phyloP scores from a whole-genome alignment of 2,113 vertebrate genomes.

The Vimba vimba region DNA sequence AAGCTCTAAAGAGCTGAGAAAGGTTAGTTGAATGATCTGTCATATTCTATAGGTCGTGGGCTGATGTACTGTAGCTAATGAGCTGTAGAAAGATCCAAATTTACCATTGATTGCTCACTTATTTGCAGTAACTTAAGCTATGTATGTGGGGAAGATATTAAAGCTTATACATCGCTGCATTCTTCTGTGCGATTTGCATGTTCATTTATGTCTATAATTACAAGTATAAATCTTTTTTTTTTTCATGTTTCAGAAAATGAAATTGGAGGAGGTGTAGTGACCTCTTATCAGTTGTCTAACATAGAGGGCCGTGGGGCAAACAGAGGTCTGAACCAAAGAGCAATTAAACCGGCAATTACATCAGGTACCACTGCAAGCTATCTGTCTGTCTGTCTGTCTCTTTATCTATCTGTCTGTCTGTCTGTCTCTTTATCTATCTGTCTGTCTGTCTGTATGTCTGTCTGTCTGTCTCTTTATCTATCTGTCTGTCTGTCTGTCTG shows the following conservation, averaged over 20 bases:
- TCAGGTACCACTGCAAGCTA: slow-evolving; percentile 80
- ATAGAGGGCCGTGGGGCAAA: slow-evolving; percentile 69
- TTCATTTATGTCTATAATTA: slow-evolving; percentile 55
- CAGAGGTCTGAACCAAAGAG: slow-evolving; percentile 80
- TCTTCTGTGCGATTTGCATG: slow-evolving; percentile 63
- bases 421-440: too few relatives aligned
- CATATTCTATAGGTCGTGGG: slow-evolving; percentile 77
- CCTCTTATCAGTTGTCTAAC: slow-evolving; percentile 68
- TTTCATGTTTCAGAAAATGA: slow-evolving; percentile 84
- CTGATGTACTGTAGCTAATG: slow-evolving; percentile 76
- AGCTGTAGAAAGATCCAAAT: slow-evolving; percentile 75
- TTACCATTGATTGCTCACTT: slow-evolving; percentile 54
- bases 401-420: too few relatives aligned
- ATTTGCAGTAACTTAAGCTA: slow-evolving; percentile 41
- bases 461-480: fast-evolving
- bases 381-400: slow-evolving; percentile 44
- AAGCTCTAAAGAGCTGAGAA: slow-evolving; percentile 66
- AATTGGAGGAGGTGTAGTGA: slow-evolving; percentile 83
- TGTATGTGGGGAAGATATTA: slow-evolving; percentile 41
- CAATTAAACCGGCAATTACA: slow-evolving; percentile 74
- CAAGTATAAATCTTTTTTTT: slow-evolving; percentile 28
- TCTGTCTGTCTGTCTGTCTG: too few relatives aligned
- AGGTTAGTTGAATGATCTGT: slow-evolving; percentile 75
- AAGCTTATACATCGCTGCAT: slow-evolving; percentile 48
- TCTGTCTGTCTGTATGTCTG: too few relatives aligned